Evolutionary conservation across 2,797 vertebrate genomes (phyloP), one percentile per base, ranked within the genome.

Genomic region (Kryptopterus vitreolus): DNA sequence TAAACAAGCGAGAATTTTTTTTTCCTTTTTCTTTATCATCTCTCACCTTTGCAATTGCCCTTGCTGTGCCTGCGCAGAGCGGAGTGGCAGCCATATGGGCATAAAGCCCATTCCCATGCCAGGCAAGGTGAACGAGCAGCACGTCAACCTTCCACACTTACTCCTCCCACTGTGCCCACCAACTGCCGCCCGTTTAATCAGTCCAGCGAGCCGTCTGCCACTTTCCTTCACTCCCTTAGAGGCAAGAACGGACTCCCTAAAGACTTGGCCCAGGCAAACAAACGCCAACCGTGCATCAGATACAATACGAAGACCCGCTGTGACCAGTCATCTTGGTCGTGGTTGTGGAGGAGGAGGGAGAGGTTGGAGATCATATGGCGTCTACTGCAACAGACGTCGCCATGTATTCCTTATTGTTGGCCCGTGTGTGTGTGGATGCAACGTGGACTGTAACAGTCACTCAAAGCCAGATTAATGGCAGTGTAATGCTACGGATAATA

Each of bases 161-260:
- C 38, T 84, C 61, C 77, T 78, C 84, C 81, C 66, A 46, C 85
- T 86, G 83, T 77, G 79, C 3, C 10, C 71, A 81, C 83, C 90
- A 89, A 85, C 90, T 90, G 89, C 85, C 84, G 65, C 61, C 29
- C 71, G 3, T 75, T 84, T 81, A 83, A 83, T 79, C 53, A 81
- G 69, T 26, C 57, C 78, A 24, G n/a, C 38, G 35, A 46, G 50
- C 68, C 18, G 26, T 52, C 79, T 81, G 84, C 76, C 65, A 65
- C 1, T 26, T 46, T 20, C 33, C 12, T 26, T 77, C 63, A 26
- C 65, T 81, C 46, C 26, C 26, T 74, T 38, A 29, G 70, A 22
- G 65, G 66, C 43, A 52, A 38, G 73, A 74, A 59, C 15, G 33
- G 63, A 63, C 55, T 58, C 55, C 13, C 38, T 22, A 53, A 72